Base-by-base conservation (phyloP, 2,797 vertebrate genomes). In the Petrocephalus schoutedeni region DNA sequence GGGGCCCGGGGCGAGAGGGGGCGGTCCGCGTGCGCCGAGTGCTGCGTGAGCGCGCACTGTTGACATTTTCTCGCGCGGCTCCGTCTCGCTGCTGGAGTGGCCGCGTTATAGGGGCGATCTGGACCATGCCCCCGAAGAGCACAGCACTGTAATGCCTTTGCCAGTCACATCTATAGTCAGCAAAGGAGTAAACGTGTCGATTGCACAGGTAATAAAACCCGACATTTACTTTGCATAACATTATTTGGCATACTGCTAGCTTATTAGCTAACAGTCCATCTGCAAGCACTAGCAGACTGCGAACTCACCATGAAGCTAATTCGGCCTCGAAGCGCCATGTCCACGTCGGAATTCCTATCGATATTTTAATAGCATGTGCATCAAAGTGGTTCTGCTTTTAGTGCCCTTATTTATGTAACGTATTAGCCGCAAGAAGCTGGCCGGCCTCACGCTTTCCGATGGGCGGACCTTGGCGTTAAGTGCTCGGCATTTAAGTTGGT, bases 131-230 rank as follows among this genome's bases (percentile, higher is more conserved):
- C 56, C 82, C 41, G 21, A 57, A 10, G 14, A 77, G 41, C 5
- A 45, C 86, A 89, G 83, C 77, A 90, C 57, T 89, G 91, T 45
- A 85, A 93, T 95, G 94, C 90, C 88, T 67, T 57, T 41, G 89
- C 28, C 90, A 89, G 86, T 87, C 23, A 67, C 54, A 89, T 23
- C 90, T 64, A 87, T 67, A 71, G 5, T 5, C 90, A 90, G 91
- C 84, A 85, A 91, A 88, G 89, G 80, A 87, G 89, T 88, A 86
- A 88, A 87, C 74, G 90, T 19, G 86, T 89, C 89, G 85, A 86
- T 89, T 88, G 87, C 89, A 85, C 90, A 94, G 95, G 95, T 95
- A 95, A 95, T 94, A 90, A 4, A 19, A 92, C 90, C 89, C 89
- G 85, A 86, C 53, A 88, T 85, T 54, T 87, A 16, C 14, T 53